Percentiles rank a stretch among this genome's conserved stretches.
Conservation (phyloP, 1,140 invertebrate genomes). For the Saccostrea glomerata region DNA sequence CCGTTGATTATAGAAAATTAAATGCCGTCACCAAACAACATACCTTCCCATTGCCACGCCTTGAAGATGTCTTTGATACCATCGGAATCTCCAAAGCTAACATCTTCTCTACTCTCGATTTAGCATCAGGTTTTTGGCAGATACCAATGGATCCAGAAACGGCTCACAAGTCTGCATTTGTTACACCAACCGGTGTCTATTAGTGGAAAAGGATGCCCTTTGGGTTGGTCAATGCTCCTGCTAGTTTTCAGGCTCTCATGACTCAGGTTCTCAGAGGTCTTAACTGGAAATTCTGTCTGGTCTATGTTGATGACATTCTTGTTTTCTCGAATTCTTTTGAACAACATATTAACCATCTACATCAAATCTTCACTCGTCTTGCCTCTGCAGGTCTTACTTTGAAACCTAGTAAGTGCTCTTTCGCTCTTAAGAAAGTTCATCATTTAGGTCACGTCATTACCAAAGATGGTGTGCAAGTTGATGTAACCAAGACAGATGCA, state of each 20-base stretch:
- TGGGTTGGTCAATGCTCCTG: constrained; percentile 53
- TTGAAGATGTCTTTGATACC: too few species aligned
- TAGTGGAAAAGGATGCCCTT: constrained; percentile 59
- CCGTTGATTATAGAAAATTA: too few species aligned
- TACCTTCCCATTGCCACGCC: too few species aligned
- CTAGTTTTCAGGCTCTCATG: constrained; percentile 55
- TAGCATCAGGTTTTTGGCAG: constrained; percentile 58
- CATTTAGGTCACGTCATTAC: constrained; percentile 61
- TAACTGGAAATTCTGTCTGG: constrained; percentile 56
- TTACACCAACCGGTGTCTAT: constrained; percentile 43
- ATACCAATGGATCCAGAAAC: constrained; percentile 52
- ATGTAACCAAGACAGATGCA: constrained; percentile 19
- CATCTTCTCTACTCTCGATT: constrained; percentile 49
- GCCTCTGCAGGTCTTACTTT: constrained; percentile 35
- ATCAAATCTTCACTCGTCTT: constrained; percentile 49
- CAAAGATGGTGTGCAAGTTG: constrained; percentile 52
- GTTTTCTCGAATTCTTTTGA: constrained; percentile 72
- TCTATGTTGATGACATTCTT: constrained; percentile 59
- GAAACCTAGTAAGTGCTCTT: constrained; percentile 54
- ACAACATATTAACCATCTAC: constrained; percentile 75
- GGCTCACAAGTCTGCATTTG: constrained; percentile 49
- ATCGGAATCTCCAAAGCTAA: too few species aligned
- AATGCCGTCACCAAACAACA: too few species aligned
- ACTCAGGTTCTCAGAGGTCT: constrained; percentile 64
- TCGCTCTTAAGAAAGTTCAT: constrained; percentile 44